Percentiles rank a stretch among this genome's conserved stretches.
These are phyloP conservation scores for Marmota flaviventris DNA, from an alignment of 2,113 vertebrate species.

Conservation along the genomic window DNA sequence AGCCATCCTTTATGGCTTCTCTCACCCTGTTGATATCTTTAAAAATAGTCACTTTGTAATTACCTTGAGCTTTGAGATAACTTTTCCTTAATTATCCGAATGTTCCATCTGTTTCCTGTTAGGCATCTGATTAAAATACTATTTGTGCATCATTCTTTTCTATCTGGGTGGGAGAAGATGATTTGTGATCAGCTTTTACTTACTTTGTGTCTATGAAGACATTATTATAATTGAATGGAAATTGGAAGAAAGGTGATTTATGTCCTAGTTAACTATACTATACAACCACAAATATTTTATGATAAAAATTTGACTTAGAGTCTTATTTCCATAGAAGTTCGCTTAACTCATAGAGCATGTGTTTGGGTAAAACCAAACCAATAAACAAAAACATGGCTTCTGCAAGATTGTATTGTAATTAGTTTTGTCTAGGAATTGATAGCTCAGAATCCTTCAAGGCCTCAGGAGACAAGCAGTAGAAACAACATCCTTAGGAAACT, in stretches of 20 bases:
- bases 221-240: not conserved
- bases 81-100: conserved; percentile 39
- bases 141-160: conserved; percentile 3
- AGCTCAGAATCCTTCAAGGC: not conserved
- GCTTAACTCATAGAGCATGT: not conserved
- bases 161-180: conserved; percentile 39
- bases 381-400: not conserved
- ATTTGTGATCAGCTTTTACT: conserved; percentile 55
- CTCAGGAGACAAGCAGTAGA: not conserved
- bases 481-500: not conserved
- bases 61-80: conserved; percentile 7
- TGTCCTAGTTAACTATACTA: not conserved
- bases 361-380: not conserved
- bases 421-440: not conserved
- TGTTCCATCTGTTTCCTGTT: conserved; percentile 65
- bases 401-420: not conserved
- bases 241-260: not conserved
- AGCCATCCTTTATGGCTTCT: not conserved
- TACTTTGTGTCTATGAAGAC: conserved; percentile 28
- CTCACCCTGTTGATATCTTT: conserved; percentile 24
- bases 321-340: conserved; percentile 11
- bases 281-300: conserved; percentile 14
- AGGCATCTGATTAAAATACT: conserved; percentile 52
- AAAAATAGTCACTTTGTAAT: conserved; percentile 60
- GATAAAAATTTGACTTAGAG: not conserved